Evolutionary conservation across 2,888 invertebrate species (phyloP).

Genomic region (Thysanoteuthis rhombus): DNA sequence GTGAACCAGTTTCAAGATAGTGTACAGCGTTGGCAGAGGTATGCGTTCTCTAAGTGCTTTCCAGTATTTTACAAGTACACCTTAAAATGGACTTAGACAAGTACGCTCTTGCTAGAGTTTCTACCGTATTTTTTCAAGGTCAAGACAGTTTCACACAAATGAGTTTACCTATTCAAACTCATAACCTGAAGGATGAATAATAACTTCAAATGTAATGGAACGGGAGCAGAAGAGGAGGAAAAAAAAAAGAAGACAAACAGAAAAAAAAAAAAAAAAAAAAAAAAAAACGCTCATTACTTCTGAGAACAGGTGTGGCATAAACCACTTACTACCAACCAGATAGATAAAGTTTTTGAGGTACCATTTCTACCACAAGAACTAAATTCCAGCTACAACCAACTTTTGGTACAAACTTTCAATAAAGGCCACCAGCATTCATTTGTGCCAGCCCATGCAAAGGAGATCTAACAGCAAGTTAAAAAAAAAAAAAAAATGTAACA

Average conservation of each 20-base stretch:
- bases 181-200: not conserved
- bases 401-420: too few relatives aligned
- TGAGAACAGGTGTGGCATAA: too few relatives aligned
- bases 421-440: not conserved
- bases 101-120: not conserved
- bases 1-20: too few relatives aligned
- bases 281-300: too few relatives aligned
- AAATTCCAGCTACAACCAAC: not conserved
- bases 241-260: too few relatives aligned
- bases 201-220: not conserved
- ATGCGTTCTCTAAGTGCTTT: too few relatives aligned
- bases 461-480: not conserved
- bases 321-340: not conserved
- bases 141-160: not conserved
- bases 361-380: not conserved
- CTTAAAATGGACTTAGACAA: not conserved
- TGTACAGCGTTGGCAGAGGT: too few relatives aligned
- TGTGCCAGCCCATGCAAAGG: slow-evolving; percentile 12
- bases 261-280: too few relatives aligned
- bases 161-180: not conserved
- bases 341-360: not conserved
- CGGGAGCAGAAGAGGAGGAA: too few relatives aligned
- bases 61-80: not conserved
- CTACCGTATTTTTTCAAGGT: not conserved
- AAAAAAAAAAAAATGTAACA: too few relatives aligned